These are phyloP conservation scores for Erpobdella octoculata DNA, from an alignment of 2,888 invertebrate genomes.

Conservation along the genomic window DNA sequence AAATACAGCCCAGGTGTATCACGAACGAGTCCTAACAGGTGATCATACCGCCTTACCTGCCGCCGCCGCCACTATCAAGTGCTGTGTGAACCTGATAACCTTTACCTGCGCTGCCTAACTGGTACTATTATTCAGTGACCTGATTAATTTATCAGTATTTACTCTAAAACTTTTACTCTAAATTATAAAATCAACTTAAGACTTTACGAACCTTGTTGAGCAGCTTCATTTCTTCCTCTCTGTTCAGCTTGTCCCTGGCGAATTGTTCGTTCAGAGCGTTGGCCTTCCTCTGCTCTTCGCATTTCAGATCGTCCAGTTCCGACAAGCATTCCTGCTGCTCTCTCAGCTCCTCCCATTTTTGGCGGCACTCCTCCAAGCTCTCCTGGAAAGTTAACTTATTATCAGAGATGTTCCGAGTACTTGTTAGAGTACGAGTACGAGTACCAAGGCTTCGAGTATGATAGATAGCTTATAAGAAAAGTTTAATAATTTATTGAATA, in stretches of 20 bases:
- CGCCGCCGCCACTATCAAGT: no score
- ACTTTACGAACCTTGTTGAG: slow-evolving; percentile 2
- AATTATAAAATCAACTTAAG: background rate
- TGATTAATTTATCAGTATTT: background rate
- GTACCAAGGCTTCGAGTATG: no score
- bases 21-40: no score
- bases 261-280: background rate
- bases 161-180: background rate
- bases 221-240: slow-evolving; percentile 18
- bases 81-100: no score
- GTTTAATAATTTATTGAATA: no score
- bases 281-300: slow-evolving; percentile 14
- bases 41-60: no score
- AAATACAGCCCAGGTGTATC: no score
- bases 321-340: background rate
- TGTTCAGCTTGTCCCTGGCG: slow-evolving; percentile 2
- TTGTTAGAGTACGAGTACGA: no score
- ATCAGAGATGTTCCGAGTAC: no score
- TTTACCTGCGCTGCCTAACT: background rate
- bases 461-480: no score
- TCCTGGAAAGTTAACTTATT: no score
- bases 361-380: background rate
- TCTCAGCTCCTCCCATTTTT: background rate
- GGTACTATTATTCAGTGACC: background rate
- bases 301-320: background rate